Percentiles rank a stretch among this genome's conserved stretches.
Evolutionary conservation across 2,888 invertebrate genomes (phyloP).

Genomic region (Clistopyga incitator): DNA sequence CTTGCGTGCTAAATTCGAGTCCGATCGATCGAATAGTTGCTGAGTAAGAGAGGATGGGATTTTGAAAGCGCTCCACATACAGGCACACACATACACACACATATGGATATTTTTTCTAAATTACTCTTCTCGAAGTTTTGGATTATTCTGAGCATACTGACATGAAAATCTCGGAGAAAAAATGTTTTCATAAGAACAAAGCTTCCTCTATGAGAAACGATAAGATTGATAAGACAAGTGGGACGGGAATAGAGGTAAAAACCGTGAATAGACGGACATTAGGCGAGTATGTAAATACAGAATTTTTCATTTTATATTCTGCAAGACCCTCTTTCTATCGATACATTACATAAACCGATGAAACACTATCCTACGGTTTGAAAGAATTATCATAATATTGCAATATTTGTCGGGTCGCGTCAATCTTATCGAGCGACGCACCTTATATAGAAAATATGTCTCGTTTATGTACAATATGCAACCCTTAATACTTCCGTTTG

Average conservation of each 20-base stretch:
- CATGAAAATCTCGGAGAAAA: too few species aligned
- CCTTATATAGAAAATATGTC: constrained; percentile 84
- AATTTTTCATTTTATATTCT: constrained; percentile 83
- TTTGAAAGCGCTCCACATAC: neutral
- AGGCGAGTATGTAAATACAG: constrained; percentile 80
- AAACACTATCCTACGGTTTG: constrained; percentile 84
- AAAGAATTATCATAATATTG: constrained; percentile 84
- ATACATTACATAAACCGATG: constrained; percentile 84
- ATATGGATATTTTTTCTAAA: too few species aligned
- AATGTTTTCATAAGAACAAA: neutral
- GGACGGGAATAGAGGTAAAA: constrained; percentile 40
- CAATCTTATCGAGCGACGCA: constrained; percentile 80
- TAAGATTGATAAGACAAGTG: neutral
- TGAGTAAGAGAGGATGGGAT: neutral
- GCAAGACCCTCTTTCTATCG: constrained; percentile 82
- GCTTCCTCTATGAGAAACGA: too few species aligned
- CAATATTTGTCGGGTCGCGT: constrained; percentile 83
- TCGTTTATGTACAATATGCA: constrained; percentile 84
- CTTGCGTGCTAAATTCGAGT: too few species aligned
- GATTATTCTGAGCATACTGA: too few species aligned
- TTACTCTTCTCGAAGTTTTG: too few species aligned
- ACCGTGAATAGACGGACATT: constrained; percentile 56
- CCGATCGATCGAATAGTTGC: too few species aligned
- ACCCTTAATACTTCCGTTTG: constrained; percentile 82
- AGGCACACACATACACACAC: too few species aligned